A percentile compares a stretch with the other conserved stretches of the same genome.
Evolutionary conservation across 2,797 vertebrate genomes (phyloP).

Genomic region (Mormyrops attenuatus): DNA sequence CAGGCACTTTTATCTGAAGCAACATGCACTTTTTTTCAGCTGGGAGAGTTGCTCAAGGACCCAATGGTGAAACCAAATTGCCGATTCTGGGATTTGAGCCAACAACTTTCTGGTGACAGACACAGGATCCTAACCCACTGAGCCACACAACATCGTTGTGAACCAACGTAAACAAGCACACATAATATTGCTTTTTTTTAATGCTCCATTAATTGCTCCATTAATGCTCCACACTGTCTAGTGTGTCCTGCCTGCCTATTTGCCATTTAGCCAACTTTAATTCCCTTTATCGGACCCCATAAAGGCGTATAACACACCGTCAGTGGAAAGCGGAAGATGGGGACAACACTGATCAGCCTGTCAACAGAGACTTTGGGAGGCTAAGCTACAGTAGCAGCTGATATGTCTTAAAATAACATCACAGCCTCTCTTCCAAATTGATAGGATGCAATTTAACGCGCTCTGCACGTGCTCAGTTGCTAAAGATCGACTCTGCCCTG

Average conservation of each 20-base stretch:
- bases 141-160: not conserved
- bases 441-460: not conserved
- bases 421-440: not conserved
- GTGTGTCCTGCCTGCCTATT: not conserved
- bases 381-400: conserved; percentile 1
- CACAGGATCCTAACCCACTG: not conserved
- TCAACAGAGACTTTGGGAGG: not conserved
- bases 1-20: not conserved
- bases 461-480: not conserved
- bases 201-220: not conserved
- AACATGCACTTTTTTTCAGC: not conserved
- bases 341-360: not conserved
- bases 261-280: not conserved
- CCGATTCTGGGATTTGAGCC: not conserved
- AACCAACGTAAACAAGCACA: not conserved
- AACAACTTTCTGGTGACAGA: not conserved
- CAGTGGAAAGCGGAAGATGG: not conserved
- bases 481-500: not conserved
- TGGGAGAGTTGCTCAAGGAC: not conserved
- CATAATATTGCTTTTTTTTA: not conserved
- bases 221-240: not conserved
- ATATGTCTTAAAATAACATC: not conserved
- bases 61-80: not conserved
- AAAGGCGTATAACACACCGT: not conserved
- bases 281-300: not conserved